Evolutionary conservation across 1,140 invertebrate genomes (phyloP).

Genomic region (Condylostylus longicornis): DNA sequence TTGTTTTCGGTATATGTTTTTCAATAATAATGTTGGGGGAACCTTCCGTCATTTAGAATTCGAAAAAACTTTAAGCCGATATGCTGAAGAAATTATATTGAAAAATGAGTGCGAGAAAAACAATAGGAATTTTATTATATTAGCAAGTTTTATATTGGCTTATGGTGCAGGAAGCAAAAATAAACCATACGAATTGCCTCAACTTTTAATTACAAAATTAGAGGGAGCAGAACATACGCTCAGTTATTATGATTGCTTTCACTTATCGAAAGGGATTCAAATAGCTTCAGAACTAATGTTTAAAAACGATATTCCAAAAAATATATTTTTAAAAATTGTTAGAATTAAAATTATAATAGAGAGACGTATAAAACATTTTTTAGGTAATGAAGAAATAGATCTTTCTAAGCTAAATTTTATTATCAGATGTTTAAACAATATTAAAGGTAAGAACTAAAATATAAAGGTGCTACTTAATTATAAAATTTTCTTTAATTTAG

Average conservation of each 20-base stretch:
- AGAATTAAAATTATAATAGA: too few species aligned
- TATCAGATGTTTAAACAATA: conserved; percentile 23
- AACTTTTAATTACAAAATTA: conserved; percentile 24
- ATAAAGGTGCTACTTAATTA: background rate
- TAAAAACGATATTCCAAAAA: too few species aligned
- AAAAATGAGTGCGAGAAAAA: conserved; percentile 30
- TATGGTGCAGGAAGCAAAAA: conserved; percentile 25
- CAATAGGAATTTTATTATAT: too few species aligned
- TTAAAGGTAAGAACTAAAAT: conserved; percentile 15
- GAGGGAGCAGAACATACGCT: conserved; percentile 25
- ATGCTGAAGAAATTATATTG: conserved; percentile 23
- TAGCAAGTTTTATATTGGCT: conserved; percentile 34
- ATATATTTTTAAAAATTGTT: too few species aligned
- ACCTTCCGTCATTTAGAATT: conserved; percentile 32
- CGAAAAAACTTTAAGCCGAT: conserved; percentile 31
- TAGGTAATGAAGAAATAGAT: conserved; percentile 12
- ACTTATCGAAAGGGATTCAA: conserved; percentile 25
- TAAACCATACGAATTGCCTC: conserved; percentile 24
- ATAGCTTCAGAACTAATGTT: conserved; percentile 21
- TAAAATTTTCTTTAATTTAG: conserved; percentile 7
- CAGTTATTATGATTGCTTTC: conserved; percentile 27
- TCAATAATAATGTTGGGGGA: conserved; percentile 35
- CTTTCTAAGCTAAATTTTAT: conserved; percentile 21
- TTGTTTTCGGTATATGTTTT: conserved; percentile 37
- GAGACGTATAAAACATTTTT: too few species aligned